Evolutionary conservation across 2,888 invertebrate species (phyloP).

Genomic region (Stenichneumon culpator): DNA sequence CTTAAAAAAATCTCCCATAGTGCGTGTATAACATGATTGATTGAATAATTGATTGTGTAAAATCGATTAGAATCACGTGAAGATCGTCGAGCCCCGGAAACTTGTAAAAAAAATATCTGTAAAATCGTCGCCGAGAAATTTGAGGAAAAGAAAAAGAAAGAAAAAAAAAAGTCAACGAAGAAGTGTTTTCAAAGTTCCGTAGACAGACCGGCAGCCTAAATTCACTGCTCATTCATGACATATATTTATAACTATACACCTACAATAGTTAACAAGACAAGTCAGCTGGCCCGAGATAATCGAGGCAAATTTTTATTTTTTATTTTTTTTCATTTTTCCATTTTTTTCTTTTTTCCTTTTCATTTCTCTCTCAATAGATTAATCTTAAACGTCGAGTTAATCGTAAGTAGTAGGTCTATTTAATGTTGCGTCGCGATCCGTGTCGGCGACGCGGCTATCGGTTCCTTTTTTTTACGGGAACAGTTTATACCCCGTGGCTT

Average conservation of each 20-base stretch:
- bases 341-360: slow-evolving; percentile 66
- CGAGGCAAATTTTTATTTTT: slow-evolving; percentile 73
- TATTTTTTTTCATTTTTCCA: slow-evolving; percentile 62
- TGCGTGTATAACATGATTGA: slow-evolving; percentile 3
- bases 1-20: slow-evolving; percentile 22
- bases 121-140: background rate
- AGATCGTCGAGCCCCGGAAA: no score
- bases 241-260: slow-evolving; percentile 80
- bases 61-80: background rate
- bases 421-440: slow-evolving; percentile 60
- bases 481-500: slow-evolving; percentile 12
- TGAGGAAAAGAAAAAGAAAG: background rate
- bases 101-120: no score
- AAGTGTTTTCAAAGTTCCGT: slow-evolving; percentile 18
- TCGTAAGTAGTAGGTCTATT: slow-evolving; percentile 74
- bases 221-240: slow-evolving; percentile 80
- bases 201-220: slow-evolving; percentile 71
- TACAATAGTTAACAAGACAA: slow-evolving; percentile 84
- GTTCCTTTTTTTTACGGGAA: slow-evolving; percentile 46
- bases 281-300: slow-evolving; percentile 77
- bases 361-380: slow-evolving; percentile 73
- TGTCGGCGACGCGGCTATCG: slow-evolving; percentile 33
- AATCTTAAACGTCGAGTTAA: slow-evolving; percentile 80
- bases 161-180: slow-evolving; percentile 11
- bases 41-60: slow-evolving; percentile 38